A percentile compares a stretch with the other conserved stretches of the same genome.
Evolutionary conservation across 2,113 vertebrate species (phyloP).

Genomic region (Peromyscus californicus): DNA sequence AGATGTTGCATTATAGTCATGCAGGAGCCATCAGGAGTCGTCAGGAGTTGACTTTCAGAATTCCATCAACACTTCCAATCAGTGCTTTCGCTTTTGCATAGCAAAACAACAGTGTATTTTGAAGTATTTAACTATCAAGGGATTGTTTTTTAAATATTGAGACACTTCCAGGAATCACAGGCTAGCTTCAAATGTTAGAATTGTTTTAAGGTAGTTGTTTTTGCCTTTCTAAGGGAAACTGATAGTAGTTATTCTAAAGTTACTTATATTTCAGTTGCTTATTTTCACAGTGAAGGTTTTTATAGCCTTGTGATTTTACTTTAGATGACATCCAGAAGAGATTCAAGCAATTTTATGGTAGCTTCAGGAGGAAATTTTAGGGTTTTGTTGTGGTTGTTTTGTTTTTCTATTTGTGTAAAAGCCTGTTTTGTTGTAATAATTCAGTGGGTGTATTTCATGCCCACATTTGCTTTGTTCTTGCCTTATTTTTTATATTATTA

Average conservation of each 20-base stretch:
- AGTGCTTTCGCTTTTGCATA: slow-evolving; percentile 37
- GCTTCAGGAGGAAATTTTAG: slow-evolving; percentile 39
- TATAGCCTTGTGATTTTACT: slow-evolving; percentile 51
- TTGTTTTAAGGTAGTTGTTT: neutral
- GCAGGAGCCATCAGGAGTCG: neutral
- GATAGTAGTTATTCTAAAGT: slow-evolving; percentile 55
- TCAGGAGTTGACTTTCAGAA: slow-evolving; percentile 33
- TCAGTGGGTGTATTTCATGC: neutral
- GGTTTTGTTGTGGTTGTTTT: neutral
- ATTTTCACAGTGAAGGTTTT: slow-evolving; percentile 58
- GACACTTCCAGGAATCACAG: slow-evolving; percentile 2
- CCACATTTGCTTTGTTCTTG: neutral
- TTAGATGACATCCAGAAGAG: slow-evolving; percentile 15
- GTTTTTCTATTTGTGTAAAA: neutral
- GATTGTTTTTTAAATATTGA: slow-evolving; percentile 45
- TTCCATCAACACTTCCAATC: neutral
- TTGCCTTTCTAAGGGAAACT: slow-evolving; percentile 59
- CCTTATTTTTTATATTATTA: neutral
- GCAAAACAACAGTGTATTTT: slow-evolving; percentile 41
- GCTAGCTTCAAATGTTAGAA: slow-evolving; percentile 43
- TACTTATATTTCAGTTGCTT: slow-evolving; percentile 46
- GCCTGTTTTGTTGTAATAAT: slow-evolving; percentile 26
- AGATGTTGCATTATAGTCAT: neutral
- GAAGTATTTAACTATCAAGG: slow-evolving; percentile 42
- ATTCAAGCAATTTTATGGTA: slow-evolving; percentile 56